Base-by-base conservation (phyloP, 2,113 vertebrate species). In the Pteropus alecto region DNA sequence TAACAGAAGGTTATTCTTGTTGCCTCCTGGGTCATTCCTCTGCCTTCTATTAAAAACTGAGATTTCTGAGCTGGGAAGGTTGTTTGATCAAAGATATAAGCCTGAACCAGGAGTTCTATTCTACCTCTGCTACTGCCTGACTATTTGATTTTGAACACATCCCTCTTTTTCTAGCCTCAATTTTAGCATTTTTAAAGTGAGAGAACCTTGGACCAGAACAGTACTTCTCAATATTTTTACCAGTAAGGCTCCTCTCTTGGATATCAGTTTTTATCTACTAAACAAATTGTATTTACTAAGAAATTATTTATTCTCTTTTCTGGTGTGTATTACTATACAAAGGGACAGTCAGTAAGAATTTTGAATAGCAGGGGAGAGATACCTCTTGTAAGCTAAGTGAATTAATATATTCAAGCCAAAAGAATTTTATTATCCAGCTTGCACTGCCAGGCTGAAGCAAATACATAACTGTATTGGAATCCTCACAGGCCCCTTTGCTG, bases 231-330 rank as follows among this genome's bases (percentile, higher is more conserved):
- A 60, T 30, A n/a, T 70, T 91, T 92, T 87, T 65, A 77, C 26
- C 18, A 35, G 21, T 58, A 51, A 85, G n/a, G 2, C 21, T 26
- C 30, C 6, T 70, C 19, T 18, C 13, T 93, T 87, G 68, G 67
- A 76, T 46, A 90, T 8, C 60, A 54, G 73, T 56, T 93, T 71
- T 93, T 87, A 93, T 61, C 58, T 77, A 56, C 9, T 73, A 60
- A 93, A 85, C 71, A 67, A 95, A 81, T 35, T 70, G 35, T 33
- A 71, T 90, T 77, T 61, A 22, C 67, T 82, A 70, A 90, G 24
- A 93, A 86, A 79, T 79, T 61, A 74, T 90, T 95, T 79, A 48
- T 67, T 93, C 56, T 78, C 87, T n/a, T 93, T 63, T 6, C 21
- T 14, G 18, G 56, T 65, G 10, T 77, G 2, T 77, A 61, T n/a